Conservation (phyloP, 2,888 invertebrate species). For the Trichopria drosophilae region DNA sequence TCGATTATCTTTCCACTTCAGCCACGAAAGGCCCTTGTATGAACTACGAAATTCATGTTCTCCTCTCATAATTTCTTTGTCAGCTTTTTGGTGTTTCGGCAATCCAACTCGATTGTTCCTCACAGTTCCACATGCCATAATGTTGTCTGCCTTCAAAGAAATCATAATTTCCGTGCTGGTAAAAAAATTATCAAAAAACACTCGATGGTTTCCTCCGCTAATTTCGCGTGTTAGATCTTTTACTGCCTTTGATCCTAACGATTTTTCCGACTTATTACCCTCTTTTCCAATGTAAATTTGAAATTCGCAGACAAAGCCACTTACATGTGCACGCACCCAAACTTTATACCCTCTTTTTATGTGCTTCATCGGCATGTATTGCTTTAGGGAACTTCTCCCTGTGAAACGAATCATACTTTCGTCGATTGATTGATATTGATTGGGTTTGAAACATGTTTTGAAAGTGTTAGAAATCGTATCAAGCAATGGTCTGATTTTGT, state of each 20-base stretch:
- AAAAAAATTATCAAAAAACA: constrained; percentile 42
- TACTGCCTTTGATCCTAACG: not conserved
- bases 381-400: constrained; percentile 16
- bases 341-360: constrained; percentile 24
- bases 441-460: constrained; percentile 11
- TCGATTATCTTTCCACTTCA: too few species aligned
- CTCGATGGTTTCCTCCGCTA: constrained; percentile 33
- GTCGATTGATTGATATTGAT: constrained; percentile 14
- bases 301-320: not conserved
- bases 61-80: constrained; percentile 36
- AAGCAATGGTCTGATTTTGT: not conserved
- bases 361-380: constrained; percentile 16
- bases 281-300: too few species aligned
- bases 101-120: constrained; percentile 37
- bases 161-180: constrained; percentile 35
- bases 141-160: constrained; percentile 25
- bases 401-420: constrained; percentile 25
- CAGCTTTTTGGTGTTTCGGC: constrained; percentile 37
- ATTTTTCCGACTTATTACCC: too few species aligned
- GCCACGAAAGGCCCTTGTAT: constrained; percentile 40
- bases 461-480: too few species aligned
- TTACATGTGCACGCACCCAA: constrained; percentile 2
- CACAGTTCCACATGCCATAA: constrained; percentile 27
- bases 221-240: constrained; percentile 18
- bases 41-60: constrained; percentile 34